Evolutionary conservation across 2,113 vertebrate species (phyloP).

Genomic region (Catharus bicknelli): DNA sequence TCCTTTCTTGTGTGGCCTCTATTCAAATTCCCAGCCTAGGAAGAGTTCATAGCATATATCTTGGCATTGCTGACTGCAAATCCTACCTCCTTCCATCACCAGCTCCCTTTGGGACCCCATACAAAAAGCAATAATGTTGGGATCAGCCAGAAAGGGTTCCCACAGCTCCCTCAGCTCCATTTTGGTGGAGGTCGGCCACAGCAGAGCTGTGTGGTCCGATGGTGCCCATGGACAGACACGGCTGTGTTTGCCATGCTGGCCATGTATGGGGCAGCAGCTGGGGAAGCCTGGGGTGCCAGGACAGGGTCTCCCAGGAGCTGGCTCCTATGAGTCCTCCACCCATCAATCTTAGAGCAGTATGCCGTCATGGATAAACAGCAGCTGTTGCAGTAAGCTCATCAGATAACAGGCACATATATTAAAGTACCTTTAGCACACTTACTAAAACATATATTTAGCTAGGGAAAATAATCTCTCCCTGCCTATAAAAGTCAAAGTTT

Average conservation of each 20-base stretch:
- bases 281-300: not conserved
- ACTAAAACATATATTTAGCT: constrained; percentile 66
- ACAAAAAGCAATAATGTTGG: not conserved
- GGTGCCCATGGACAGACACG: not conserved
- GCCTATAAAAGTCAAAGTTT: constrained; percentile 63
- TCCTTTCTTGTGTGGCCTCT: not conserved
- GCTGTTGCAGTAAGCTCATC: constrained; percentile 62
- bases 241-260: not conserved
- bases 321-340: constrained; percentile 28
- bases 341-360: constrained; percentile 51
- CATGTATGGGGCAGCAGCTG: not conserved
- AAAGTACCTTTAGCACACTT: constrained; percentile 52
- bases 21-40: not conserved
- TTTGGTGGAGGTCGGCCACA: not conserved
- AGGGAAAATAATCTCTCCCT: constrained; percentile 56
- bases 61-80: not conserved
- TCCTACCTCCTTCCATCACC: not conserved
- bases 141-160: not conserved
- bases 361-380: constrained; percentile 56
- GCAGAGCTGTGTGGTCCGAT: not conserved
- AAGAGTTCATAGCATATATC: not conserved
- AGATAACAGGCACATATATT: constrained; percentile 57
- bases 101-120: not conserved
- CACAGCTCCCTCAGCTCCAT: fast-evolving
- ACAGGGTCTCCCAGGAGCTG: constrained; percentile 7